phyloP scores from a whole-genome alignment of 2,113 vertebrate species.

The Penelope pileata region DNA sequence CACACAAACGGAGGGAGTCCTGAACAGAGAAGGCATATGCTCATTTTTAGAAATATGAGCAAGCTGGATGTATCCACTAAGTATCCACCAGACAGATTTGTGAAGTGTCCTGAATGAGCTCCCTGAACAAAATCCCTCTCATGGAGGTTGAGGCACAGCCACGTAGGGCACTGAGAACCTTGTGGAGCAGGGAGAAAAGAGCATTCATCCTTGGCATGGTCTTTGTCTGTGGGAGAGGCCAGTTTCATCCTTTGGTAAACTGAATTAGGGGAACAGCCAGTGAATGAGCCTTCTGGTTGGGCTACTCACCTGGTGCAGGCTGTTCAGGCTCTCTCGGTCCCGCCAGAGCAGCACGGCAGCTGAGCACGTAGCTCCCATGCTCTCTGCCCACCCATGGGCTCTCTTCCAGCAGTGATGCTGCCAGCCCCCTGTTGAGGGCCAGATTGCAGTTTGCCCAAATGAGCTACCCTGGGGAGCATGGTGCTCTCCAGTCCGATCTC shows the following conservation, averaged over 20 bases:
- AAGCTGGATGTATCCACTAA: not conserved
- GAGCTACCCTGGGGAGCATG: accelerated
- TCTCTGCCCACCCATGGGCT: not conserved
- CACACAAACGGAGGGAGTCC: not conserved
- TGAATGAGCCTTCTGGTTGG: not conserved
- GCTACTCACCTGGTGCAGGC: not conserved
- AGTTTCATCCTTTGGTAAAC: constrained; percentile 10
- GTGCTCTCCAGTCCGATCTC: not conserved
- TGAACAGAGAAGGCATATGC: not conserved
- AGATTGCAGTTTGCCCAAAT: not conserved
- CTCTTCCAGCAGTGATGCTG: not conserved
- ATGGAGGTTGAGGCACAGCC: not conserved
- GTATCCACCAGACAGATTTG: not conserved
- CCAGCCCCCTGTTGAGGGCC: not conserved
- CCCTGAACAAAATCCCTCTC: not conserved
- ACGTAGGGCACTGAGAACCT: not conserved
- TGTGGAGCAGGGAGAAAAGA: accelerated
- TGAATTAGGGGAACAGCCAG: not conserved
- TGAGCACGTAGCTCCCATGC: accelerated
- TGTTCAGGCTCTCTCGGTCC: not conserved
- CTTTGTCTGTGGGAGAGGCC: accelerated
- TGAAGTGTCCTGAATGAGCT: not conserved
- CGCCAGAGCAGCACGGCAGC: not conserved
- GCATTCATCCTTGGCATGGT: accelerated
- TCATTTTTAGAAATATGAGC: not conserved